A percentile compares a stretch with the other conserved stretches of the same genome.
Conservation (phyloP, 2,113 vertebrate genomes). For the Pseudorectes ferrugineus region DNA sequence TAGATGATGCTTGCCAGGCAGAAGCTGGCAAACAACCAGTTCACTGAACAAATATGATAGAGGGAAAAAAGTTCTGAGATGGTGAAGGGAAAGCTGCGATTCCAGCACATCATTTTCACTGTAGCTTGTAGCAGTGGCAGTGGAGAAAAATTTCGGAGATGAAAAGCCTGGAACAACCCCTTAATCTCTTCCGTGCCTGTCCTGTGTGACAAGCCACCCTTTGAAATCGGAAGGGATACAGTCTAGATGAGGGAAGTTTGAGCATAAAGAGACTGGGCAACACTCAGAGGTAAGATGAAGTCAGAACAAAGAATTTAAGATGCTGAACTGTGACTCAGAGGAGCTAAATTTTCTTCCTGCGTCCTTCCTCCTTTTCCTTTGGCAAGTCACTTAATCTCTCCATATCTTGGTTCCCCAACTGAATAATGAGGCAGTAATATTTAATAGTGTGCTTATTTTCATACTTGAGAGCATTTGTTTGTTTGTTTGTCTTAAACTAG, state of each 20-base stretch:
- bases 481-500: background rate
- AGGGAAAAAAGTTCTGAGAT: background rate
- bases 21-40: background rate
- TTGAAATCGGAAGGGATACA: conserved; percentile 4
- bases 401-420: background rate
- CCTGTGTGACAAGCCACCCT: conserved; percentile 18
- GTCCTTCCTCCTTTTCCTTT: conserved; percentile 16
- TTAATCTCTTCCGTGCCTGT: background rate
- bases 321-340: conserved; percentile 25
- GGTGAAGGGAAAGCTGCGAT: background rate
- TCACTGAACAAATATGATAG: background rate
- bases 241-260: background rate
- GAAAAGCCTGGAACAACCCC: background rate
- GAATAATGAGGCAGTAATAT: conserved; percentile 9
- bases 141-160: background rate
- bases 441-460: background rate
- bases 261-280: conserved; percentile 1
- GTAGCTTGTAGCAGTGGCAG: background rate
- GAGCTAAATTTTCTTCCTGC: conserved; percentile 6
- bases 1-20: background rate
- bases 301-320: conserved; percentile 25
- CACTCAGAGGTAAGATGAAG: conserved; percentile 8
- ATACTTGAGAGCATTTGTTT: background rate
- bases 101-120: background rate
- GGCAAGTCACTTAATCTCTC: background rate